Conservation (phyloP, 2,113 vertebrate species). For the Charina bottae region DNA sequence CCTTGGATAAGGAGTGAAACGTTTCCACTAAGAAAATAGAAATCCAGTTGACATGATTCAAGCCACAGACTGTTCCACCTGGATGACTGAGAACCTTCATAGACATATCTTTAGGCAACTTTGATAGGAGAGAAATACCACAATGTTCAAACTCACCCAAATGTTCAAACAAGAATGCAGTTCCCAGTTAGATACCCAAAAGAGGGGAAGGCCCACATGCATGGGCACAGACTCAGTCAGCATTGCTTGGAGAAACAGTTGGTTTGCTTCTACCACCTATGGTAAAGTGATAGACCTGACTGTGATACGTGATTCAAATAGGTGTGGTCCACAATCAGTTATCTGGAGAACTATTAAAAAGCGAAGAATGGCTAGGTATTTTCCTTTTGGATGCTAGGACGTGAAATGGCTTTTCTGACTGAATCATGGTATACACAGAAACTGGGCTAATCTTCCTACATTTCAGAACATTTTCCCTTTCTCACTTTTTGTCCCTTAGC, state of each 20-base stretch:
- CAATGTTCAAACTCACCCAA: neutral
- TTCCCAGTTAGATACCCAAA: neutral
- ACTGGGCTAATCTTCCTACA: slow-evolving; percentile 46
- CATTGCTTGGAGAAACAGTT: neutral
- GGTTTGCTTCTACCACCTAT: neutral
- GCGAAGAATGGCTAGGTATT: neutral
- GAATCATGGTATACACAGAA: slow-evolving; percentile 16
- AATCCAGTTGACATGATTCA: too few species aligned
- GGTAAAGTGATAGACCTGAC: neutral
- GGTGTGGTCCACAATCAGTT: neutral
- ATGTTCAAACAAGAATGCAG: neutral
- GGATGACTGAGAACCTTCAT: too few species aligned
- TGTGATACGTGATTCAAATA: neutral
- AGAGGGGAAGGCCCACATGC: neutral
- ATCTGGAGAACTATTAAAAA: slow-evolving; percentile 5
- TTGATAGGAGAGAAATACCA: neutral
- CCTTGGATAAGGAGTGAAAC: too few species aligned
- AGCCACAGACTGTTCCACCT: too few species aligned
- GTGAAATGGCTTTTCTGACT: slow-evolving; percentile 45
- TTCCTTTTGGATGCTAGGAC: neutral
- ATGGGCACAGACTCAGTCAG: neutral
- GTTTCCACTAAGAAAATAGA: too few species aligned
- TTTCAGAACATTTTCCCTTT: slow-evolving; percentile 62
- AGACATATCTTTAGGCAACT: neutral
- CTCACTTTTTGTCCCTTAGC: slow-evolving; percentile 49